Conservation (phyloP, 2,888 invertebrate genomes). For the Volucella bombylans region DNA sequence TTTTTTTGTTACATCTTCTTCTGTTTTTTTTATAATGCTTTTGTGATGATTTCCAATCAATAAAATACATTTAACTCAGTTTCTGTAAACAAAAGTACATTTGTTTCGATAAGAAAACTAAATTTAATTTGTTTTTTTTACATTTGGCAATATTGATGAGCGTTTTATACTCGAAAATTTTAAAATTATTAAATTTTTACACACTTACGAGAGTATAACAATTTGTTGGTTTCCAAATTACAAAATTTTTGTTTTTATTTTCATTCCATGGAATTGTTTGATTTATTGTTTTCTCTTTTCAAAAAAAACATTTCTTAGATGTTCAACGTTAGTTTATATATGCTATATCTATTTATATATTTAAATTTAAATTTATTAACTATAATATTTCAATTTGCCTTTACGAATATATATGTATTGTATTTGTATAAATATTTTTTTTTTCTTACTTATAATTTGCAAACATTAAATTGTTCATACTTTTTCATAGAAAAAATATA, state of each 20-base stretch:
- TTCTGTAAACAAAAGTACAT: slow-evolving; percentile 23
- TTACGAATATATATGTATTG: slow-evolving; percentile 27
- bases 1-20: slow-evolving; percentile 2
- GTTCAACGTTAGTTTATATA: slow-evolving; percentile 53
- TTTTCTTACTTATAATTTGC: slow-evolving; percentile 30
- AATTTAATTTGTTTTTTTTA: slow-evolving; percentile 51
- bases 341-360: slow-evolving; percentile 33
- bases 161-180: slow-evolving; percentile 6
- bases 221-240: slow-evolving; percentile 27
- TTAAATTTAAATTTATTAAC: slow-evolving; percentile 49
- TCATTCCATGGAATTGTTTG: slow-evolving; percentile 72
- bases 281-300: slow-evolving; percentile 42
- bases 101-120: slow-evolving; percentile 26
- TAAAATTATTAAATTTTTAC: slow-evolving; percentile 29
- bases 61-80: slow-evolving; percentile 9
- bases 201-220: slow-evolving; percentile 49
- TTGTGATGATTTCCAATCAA: slow-evolving; percentile 18
- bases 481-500: slow-evolving; percentile 73
- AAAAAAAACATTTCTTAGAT: slow-evolving; percentile 38
- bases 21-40: background rate
- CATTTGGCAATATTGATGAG: slow-evolving; percentile 68
- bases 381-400: slow-evolving; percentile 47
- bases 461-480: slow-evolving; percentile 63
- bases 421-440: slow-evolving; percentile 47
- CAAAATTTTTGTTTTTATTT: slow-evolving; percentile 31